Conservation (phyloP, 1,140 invertebrate species). For the Caligus rogercresseyi region DNA sequence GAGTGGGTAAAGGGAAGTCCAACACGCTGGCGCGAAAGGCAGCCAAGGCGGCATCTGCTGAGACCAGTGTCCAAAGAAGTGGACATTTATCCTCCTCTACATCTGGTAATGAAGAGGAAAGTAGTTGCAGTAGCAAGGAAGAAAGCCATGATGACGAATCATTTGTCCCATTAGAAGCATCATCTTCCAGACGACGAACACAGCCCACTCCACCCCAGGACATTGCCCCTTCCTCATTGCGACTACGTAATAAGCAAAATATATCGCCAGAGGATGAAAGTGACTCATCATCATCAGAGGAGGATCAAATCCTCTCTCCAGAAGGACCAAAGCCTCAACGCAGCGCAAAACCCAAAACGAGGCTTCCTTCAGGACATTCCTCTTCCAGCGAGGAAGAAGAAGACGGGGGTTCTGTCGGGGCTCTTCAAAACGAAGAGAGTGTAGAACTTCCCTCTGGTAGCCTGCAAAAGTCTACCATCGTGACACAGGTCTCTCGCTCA, state of each 20-base stretch:
- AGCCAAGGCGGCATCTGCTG: too few relatives aligned
- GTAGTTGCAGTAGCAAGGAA: neutral
- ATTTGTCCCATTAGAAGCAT: neutral
- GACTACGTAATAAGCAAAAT: neutral
- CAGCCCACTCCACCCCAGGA: neutral
- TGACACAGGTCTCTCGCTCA: neutral
- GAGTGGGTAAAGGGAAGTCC: neutral
- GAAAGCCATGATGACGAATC: neutral
- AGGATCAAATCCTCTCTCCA: too few relatives aligned
- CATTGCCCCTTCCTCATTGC: neutral
- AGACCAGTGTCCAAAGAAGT: too few relatives aligned
- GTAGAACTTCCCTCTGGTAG: neutral
- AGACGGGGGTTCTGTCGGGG: too few relatives aligned
- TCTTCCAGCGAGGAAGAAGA: neutral
- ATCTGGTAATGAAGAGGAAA: neutral
- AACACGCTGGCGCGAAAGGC: neutral
- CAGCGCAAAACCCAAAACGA: neutral
- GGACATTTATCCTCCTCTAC: too few relatives aligned
- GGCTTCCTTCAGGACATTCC: neutral
- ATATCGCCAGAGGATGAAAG: neutral
- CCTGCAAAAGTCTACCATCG: neutral
- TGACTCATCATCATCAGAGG: neutral
- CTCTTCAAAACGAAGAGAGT: neutral
- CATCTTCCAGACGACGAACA: neutral
- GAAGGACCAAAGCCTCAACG: neutral